These are phyloP conservation scores for Bombus waltoni DNA, from an alignment of 1,140 invertebrate species.

Conservation along the genomic window DNA sequence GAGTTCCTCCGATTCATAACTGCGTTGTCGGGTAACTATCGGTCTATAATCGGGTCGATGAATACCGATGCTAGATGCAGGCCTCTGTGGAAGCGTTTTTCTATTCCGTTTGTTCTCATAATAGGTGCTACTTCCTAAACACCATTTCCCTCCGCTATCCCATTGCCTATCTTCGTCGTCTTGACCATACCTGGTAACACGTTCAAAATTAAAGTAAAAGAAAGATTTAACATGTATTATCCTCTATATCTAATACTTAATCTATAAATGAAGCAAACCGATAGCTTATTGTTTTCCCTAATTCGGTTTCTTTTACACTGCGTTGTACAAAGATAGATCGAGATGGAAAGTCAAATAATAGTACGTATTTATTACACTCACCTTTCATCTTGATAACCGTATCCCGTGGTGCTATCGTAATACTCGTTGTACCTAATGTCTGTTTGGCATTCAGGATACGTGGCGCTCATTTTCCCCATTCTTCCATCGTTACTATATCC, in stretches of 20 bases:
- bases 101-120: conserved; percentile 79
- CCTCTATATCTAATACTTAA: neutral
- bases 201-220: neutral
- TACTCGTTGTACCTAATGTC: conserved; percentile 80
- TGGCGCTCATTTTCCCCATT: conserved; percentile 76
- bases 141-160: conserved; percentile 86
- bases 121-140: conserved; percentile 72
- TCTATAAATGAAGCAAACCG: neutral
- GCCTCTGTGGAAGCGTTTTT: conserved; percentile 80
- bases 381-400: conserved; percentile 83
- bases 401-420: conserved; percentile 79
- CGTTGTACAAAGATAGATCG: too few species aligned
- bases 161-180: conserved; percentile 88
- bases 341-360: neutral
- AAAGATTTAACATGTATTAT: neutral
- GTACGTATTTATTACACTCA: conserved; percentile 36
- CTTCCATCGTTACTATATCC: conserved; percentile 72
- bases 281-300: neutral
- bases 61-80: conserved; percentile 79
- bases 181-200: conserved; percentile 82
- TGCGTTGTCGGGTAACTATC: conserved; percentile 77
- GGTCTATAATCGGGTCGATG: conserved; percentile 77
- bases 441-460: conserved; percentile 78
- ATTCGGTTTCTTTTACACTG: neutral
- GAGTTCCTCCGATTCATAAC: conserved; percentile 79